These are phyloP conservation scores for Caradrina clavipalpis DNA, from an alignment of 2,888 invertebrate species.

Conservation along the genomic window DNA sequence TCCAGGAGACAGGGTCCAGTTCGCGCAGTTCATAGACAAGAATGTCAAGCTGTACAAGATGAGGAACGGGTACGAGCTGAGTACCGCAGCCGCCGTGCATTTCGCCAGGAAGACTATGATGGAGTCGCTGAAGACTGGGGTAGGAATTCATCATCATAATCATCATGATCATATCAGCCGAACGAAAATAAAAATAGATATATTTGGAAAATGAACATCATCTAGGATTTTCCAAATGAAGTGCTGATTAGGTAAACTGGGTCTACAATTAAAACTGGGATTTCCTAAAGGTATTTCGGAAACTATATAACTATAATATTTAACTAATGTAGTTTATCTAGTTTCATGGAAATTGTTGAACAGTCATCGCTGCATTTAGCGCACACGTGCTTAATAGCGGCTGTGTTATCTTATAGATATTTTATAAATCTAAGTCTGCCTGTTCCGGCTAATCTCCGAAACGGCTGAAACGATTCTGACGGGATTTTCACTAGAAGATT, in stretches of 20 bases:
- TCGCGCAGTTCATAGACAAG: constrained; percentile 98
- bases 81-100: constrained; percentile 96
- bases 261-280: not conserved
- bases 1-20: constrained; percentile 97
- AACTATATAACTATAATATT: too few species aligned
- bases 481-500: too few species aligned
- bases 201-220: not conserved
- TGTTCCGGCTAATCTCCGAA: too few species aligned
- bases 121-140: constrained; percentile 95
- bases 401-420: not conserved
- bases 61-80: constrained; percentile 97
- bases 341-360: constrained; percentile 20
- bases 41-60: constrained; percentile 98
- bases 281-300: constrained; percentile 1
- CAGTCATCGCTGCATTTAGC: not conserved
- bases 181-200: too few species aligned
- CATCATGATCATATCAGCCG: too few species aligned
- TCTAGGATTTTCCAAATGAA: not conserved
- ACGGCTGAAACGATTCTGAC: too few species aligned
- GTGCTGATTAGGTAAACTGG: not conserved
- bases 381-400: not conserved
- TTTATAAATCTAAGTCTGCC: too few species aligned
- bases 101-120: constrained; percentile 97
- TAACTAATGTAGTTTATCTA: not conserved
- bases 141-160: constrained; percentile 61